Percentiles rank a stretch among this genome's conserved stretches.
Conservation (phyloP, 2,888 invertebrate genomes). For the Nomada ferruginata region DNA sequence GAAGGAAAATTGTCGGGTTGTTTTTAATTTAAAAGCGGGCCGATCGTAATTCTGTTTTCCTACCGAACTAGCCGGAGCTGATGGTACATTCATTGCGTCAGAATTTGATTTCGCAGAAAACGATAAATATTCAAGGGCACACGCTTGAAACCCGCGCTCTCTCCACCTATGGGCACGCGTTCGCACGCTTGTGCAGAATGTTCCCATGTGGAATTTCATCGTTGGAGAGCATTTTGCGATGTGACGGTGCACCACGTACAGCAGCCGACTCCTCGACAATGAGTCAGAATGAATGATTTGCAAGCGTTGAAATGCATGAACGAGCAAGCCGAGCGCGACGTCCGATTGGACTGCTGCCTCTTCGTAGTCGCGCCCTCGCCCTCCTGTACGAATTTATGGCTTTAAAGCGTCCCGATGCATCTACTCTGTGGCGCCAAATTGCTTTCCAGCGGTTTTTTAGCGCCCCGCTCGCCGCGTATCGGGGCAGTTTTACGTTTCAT, state of each 20-base stretch:
- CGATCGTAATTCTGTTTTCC: conserved; percentile 53
- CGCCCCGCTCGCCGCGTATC: conserved; percentile 39
- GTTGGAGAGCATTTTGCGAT: conserved; percentile 56
- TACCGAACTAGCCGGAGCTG: conserved; percentile 45
- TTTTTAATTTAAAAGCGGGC: conserved; percentile 42
- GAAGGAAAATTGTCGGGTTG: conserved; percentile 26
- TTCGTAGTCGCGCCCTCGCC: conserved; percentile 53
- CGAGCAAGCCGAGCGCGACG: conserved; percentile 71
- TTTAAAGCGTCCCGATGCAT: conserved; percentile 71
- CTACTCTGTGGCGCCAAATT: conserved; percentile 71
- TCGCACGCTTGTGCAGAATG: conserved; percentile 34
- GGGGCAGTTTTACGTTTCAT: conserved; percentile 56
- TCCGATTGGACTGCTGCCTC: conserved; percentile 69
- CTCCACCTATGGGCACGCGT: background rate
- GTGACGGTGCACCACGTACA: conserved; percentile 60
- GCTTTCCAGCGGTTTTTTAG: conserved; percentile 72
- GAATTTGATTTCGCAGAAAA: conserved; percentile 71
- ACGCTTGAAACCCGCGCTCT: conserved; percentile 20
- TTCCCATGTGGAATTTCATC: conserved; percentile 64
- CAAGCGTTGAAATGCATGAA: conserved; percentile 77
- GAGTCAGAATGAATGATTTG: conserved; percentile 75
- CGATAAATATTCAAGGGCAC: conserved; percentile 73
- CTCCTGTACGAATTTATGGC: conserved; percentile 70
- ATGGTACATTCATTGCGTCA: conserved; percentile 63
- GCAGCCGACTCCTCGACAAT: conserved; percentile 70